Conservation (phyloP, 2,888 invertebrate genomes). For the Stictocephala bisonia region DNA sequence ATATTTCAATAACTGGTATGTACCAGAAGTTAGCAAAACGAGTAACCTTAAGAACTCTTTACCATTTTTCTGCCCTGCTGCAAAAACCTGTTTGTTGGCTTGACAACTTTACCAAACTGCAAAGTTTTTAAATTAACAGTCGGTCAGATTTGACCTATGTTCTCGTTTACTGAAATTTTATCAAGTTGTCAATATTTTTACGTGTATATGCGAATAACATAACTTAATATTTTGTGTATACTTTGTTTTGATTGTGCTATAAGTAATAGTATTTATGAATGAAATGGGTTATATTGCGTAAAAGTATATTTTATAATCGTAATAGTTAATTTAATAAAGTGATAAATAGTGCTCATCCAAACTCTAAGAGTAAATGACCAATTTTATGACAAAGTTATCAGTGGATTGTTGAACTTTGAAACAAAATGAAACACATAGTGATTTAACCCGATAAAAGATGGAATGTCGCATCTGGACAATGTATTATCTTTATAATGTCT, state of each 20-base stretch:
- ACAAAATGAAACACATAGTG: background rate
- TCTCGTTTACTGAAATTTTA: background rate
- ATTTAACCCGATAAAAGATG: background rate
- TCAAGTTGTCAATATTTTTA: background rate
- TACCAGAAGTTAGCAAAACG: background rate
- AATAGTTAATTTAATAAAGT: too few relatives aligned
- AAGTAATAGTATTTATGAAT: background rate
- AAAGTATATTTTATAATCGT: too few relatives aligned
- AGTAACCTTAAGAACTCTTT: background rate
- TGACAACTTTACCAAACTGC: background rate
- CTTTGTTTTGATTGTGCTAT: background rate
- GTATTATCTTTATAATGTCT: background rate
- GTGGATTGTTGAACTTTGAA: background rate
- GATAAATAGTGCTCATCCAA: too few relatives aligned
- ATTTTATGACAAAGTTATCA: background rate
- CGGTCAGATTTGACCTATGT: background rate
- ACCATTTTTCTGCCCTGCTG: background rate
- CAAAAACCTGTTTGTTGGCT: background rate
- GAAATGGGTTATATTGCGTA: too few relatives aligned
- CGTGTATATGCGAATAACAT: background rate
- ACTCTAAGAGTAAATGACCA: too few relatives aligned
- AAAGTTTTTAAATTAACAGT: background rate
- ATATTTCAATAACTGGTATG: background rate
- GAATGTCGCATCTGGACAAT: background rate
- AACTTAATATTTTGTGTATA: background rate